phyloP scores from a whole-genome alignment of 2,888 invertebrate species.

The Drosophila tripunctata region DNA sequence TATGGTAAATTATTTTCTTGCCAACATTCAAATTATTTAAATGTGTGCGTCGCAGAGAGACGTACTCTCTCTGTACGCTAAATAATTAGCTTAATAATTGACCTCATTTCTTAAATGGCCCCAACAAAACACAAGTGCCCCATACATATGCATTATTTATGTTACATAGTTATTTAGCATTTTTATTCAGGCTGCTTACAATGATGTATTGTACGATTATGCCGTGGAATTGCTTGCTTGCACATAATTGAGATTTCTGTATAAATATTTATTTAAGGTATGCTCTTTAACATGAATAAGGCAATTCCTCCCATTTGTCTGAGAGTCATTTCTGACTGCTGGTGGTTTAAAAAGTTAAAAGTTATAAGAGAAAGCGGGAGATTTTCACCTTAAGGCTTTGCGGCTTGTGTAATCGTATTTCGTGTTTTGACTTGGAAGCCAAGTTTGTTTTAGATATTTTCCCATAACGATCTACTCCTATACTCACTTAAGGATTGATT shows the following conservation, averaged over 20 bases:
- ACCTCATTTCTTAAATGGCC: slow-evolving; percentile 58
- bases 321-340: not conserved
- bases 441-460: too few relatives aligned
- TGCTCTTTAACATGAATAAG: not conserved
- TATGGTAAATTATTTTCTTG: slow-evolving; percentile 30
- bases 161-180: slow-evolving; percentile 6
- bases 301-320: slow-evolving; percentile 17
- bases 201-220: slow-evolving; percentile 14
- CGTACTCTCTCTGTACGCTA: too few relatives aligned
- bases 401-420: too few relatives aligned
- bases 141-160: slow-evolving; percentile 27
- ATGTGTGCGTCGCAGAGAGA: slow-evolving; percentile 10
- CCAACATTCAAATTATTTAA: slow-evolving; percentile 29
- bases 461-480: too few relatives aligned
- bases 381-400: slow-evolving; percentile 1
- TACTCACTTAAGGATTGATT: too few relatives aligned
- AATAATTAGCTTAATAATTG: slow-evolving; percentile 63
- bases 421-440: too few relatives aligned
- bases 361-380: slow-evolving; percentile 24
- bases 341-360: slow-evolving; percentile 15
- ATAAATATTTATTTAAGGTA: not conserved
- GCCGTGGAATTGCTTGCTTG: slow-evolving; percentile 6
- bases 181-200: slow-evolving; percentile 4
- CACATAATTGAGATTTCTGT: slow-evolving; percentile 9
- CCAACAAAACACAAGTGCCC: slow-evolving; percentile 20